Base-by-base conservation (phyloP, 2,888 invertebrate genomes). In the Nowickia ferox region DNA sequence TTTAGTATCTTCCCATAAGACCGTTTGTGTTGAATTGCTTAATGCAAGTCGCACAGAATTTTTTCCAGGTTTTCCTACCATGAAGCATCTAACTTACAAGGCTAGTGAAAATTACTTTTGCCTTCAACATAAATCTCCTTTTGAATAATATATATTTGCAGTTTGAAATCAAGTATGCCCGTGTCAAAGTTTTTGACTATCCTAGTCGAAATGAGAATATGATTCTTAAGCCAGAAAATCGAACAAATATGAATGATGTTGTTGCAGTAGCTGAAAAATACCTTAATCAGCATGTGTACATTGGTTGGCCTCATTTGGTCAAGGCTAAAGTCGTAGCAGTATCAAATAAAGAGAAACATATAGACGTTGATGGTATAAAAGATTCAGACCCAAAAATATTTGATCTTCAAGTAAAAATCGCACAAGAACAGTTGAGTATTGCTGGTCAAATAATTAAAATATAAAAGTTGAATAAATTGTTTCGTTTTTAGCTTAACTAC, bases 271-370 rank as follows among this genome's bases (percentile, higher is more conserved):
- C 96, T 0, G 90, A 93, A 9, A 94, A 96, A 57, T 92, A 96
- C 51, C 91, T 98, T 13, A 97, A 96, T 0, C 95, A 96, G 91
- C 93, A 94, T 61, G 94, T 98, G 2, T 97, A 95, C 93, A 97
- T 97, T 5, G 95, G 95, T 8, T 99, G 98, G 98, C 99, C 99
- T 0, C 97, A 98, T 93, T 94, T 99, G 75, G 94, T 95, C n/a
- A 96, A 97, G 92, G 97, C 97, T 17, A 95, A 94, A 95, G 96
- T 92, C 93, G 94, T 93, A 3, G 89, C 87, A 2, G 84, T 93
- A 5, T 90, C 90, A 1, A 89, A 90, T 51, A 79, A 87, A 0
- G 87, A 89, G 0, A 83, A 89, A 92, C 92, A 93, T 84, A 90
- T 90, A 0, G 94, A 94, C 4, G 51, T 76, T 0, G 85, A 88